A percentile compares a stretch with the other conserved stretches of the same genome.
These are phyloP conservation scores for Epizoanthus illoricatus DNA, from an alignment of 92 coral and sea anemone species.

Conservation along the genomic window DNA sequence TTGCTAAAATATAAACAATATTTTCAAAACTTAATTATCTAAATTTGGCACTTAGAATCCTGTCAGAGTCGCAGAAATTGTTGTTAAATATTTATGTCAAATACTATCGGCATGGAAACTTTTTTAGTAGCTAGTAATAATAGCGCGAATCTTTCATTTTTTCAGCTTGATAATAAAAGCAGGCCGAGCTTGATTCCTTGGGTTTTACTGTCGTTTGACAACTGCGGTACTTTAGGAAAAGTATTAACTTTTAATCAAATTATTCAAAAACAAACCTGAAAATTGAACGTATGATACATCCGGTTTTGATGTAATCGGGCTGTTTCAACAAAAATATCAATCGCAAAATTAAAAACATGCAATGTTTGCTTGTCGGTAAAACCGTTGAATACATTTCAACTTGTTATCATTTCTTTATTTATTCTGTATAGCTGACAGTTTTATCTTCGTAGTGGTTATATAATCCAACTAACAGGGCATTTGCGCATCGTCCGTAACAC, in stretches of 20 bases:
- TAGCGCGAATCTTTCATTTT: neutral
- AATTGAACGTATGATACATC: neutral
- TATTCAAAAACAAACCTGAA: neutral
- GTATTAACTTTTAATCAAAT: neutral
- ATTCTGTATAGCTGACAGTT: neutral
- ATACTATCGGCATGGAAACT: no score
- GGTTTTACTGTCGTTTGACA: neutral
- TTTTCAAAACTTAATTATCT: neutral
- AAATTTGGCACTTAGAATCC: slow-evolving; percentile 8
- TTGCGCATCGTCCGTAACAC: neutral
- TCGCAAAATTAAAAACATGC: neutral
- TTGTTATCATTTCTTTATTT: neutral
- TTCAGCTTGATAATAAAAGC: neutral
- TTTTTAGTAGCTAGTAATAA: no score
- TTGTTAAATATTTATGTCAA: no score
- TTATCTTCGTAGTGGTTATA: neutral
- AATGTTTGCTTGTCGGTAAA: neutral
- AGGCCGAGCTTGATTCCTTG: neutral
- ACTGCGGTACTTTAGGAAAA: neutral
- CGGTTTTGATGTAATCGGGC: neutral
- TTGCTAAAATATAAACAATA: neutral
- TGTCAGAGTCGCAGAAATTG: neutral
- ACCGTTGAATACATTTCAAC: no score
- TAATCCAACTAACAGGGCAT: neutral
- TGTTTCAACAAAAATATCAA: neutral